These are phyloP conservation scores for Polypterus bichir DNA, from an alignment of 2,113 vertebrate genomes.

Conservation along the genomic window DNA sequence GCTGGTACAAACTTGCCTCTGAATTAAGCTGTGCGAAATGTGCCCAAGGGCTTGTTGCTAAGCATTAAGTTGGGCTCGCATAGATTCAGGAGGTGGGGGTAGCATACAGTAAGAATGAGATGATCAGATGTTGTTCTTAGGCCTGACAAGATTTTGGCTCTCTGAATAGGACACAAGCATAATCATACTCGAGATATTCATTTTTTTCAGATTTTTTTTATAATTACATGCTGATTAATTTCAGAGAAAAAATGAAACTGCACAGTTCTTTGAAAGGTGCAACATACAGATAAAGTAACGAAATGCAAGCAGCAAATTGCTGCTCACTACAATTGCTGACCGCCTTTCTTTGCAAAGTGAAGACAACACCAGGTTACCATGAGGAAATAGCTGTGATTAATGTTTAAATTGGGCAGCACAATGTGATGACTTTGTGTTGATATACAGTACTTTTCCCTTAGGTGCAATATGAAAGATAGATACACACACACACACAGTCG, in stretches of 20 bases:
- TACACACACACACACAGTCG: no score
- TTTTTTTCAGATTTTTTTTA: slow-evolving; percentile 24
- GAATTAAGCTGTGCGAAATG: slow-evolving; percentile 64
- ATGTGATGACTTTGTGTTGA: no score
- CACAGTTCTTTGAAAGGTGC: not conserved
- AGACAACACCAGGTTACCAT: no score
- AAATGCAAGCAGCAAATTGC: no score
- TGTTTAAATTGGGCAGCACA: no score
- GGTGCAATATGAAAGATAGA: no score
- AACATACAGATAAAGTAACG: not conserved
- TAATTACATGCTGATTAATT: slow-evolving; percentile 1
- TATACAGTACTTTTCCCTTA: no score
- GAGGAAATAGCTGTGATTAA: no score
- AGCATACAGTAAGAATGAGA: not conserved
- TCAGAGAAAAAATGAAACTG: not conserved
- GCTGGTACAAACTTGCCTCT: slow-evolving; percentile 45
- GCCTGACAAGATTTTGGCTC: slow-evolving; percentile 5
- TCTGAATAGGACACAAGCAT: not conserved
- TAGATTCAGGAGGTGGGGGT: slow-evolving; percentile 47
- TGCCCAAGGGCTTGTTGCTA: slow-evolving; percentile 64
- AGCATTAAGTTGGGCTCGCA: slow-evolving; percentile 52
- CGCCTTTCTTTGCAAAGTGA: no score
- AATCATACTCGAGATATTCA: slow-evolving; percentile 3
- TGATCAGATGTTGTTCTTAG: slow-evolving; percentile 4
- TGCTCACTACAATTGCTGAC: no score